These are phyloP conservation scores for Neocrepidodera transversa DNA, from an alignment of 2,888 invertebrate species.

Conservation along the genomic window DNA sequence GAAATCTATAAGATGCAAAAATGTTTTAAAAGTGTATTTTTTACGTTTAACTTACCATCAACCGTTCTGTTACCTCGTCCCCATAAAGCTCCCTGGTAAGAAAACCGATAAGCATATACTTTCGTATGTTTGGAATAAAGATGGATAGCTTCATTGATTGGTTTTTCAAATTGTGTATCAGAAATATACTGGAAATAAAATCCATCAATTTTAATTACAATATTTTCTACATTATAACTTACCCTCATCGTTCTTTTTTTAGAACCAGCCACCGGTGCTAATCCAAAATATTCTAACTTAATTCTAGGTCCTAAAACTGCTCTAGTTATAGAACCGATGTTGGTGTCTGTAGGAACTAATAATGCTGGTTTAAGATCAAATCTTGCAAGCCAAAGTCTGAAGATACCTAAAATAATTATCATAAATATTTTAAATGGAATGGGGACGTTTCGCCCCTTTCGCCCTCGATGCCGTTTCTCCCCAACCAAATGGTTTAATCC, in stretches of 20 bases:
- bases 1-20: background rate
- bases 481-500: no score
- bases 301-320: conserved; percentile 23
- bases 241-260: conserved; percentile 16
- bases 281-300: conserved; percentile 34
- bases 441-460: no score
- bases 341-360: conserved; percentile 36
- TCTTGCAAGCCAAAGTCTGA: conserved; percentile 26
- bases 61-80: conserved; percentile 27
- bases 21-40: background rate
- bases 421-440: no score
- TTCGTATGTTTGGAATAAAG: conserved; percentile 56
- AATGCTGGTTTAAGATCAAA: conserved; percentile 31
- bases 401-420: conserved; percentile 27
- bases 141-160: conserved; percentile 56
- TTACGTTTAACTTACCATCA: conserved; percentile 17
- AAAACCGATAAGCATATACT: conserved; percentile 44
- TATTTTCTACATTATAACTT: conserved; percentile 11
- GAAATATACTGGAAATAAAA: conserved; percentile 56
- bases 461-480: no score
- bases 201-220: background rate
- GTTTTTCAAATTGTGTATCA: conserved; percentile 60
- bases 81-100: conserved; percentile 41
- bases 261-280: conserved; percentile 7
- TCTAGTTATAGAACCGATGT: conserved; percentile 12